Evolutionary conservation across 2,113 vertebrate species (phyloP).

Genomic region (Python bivittatus): DNA sequence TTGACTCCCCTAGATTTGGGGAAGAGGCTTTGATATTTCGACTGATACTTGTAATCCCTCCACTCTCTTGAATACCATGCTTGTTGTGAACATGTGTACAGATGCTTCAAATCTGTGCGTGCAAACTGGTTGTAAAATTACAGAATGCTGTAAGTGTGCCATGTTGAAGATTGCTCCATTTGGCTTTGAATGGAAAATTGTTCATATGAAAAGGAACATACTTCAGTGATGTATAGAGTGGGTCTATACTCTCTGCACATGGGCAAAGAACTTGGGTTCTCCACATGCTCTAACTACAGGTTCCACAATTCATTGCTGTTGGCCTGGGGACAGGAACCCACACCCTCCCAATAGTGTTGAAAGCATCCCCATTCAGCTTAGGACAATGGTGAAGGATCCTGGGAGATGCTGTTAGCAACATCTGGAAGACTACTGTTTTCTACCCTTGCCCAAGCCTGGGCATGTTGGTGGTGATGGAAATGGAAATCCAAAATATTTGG

Average conservation of each 20-base stretch:
- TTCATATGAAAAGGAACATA: neutral
- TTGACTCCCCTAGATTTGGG: neutral
- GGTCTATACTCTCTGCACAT: neutral
- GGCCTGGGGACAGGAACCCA: neutral
- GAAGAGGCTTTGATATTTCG: neutral
- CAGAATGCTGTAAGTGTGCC: neutral
- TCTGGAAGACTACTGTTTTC: neutral
- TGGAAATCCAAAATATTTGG: neutral
- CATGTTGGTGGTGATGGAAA: neutral
- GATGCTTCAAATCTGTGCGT: neutral
- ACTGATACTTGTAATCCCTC: neutral
- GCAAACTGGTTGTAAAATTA: neutral
- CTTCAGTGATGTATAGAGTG: neutral
- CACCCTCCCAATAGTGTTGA: too few species aligned
- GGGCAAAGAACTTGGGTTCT: neutral
- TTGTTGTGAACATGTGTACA: neutral
- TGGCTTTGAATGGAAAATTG: neutral
- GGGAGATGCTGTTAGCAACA: neutral
- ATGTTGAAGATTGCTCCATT: neutral
- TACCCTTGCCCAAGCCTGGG: neutral
- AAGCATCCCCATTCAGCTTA: neutral
- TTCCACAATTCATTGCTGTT: neutral
- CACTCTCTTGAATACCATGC: neutral
- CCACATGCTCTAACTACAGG: neutral
- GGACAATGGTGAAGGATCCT: neutral